These are phyloP conservation scores for Toxonevra muliebris DNA, from an alignment of 2,888 invertebrate genomes.

Conservation along the genomic window DNA sequence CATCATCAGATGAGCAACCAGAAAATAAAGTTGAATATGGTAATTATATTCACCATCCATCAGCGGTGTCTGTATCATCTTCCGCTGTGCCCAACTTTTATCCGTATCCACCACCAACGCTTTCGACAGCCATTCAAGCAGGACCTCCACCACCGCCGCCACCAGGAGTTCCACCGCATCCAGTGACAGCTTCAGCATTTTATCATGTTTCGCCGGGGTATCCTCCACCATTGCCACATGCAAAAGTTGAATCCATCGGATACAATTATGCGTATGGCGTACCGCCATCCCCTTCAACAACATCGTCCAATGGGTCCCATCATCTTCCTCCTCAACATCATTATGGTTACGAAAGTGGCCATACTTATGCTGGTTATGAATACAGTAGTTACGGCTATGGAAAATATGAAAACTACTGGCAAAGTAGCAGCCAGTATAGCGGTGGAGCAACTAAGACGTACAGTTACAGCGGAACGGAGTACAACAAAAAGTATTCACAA, in stretches of 20 bases:
- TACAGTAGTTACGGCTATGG: constrained; percentile 19
- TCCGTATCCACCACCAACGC: constrained; percentile 49
- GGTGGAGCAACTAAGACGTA: background rate
- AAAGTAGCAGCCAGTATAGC: constrained; percentile 1
- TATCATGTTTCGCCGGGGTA: background rate
- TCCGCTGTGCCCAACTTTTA: constrained; percentile 20
- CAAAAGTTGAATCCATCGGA: background rate
- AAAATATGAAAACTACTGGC: constrained; percentile 4
- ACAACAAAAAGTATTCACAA: background rate
- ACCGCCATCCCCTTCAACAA: constrained; percentile 35
- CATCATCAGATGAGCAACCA: background rate
- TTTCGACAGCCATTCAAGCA: constrained; percentile 36
- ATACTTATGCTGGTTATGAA: constrained; percentile 10
- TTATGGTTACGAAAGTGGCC: constrained; percentile 16
- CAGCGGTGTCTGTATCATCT: too few relatives aligned
- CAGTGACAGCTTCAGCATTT: constrained; percentile 12
- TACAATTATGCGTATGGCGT: constrained; percentile 36
- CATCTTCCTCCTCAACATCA: constrained; percentile 3
- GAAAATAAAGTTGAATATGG: too few relatives aligned
- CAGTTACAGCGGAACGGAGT: background rate
- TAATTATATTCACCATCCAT: too few relatives aligned
- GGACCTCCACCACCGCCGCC: constrained; percentile 27
- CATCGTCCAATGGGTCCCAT: constrained; percentile 10
- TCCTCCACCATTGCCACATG: background rate
- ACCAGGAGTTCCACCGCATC: constrained; percentile 15